Evolutionary conservation across 2,113 vertebrate species (phyloP).

Genomic region (Nycticryphes semicollaris): DNA sequence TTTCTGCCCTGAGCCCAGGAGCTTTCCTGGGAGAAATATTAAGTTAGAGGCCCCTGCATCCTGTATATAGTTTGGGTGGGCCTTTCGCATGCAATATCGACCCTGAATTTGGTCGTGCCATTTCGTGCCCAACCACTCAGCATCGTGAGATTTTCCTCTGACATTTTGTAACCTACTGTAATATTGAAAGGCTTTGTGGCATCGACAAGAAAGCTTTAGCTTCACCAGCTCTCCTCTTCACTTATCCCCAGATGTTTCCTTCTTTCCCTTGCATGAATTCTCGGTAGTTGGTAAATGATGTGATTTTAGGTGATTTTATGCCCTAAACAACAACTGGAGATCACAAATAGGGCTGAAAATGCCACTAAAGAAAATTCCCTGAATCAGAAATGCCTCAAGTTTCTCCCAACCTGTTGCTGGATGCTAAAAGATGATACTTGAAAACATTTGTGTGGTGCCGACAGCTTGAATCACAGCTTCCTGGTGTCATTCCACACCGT

Average conservation of each 20-base stretch:
- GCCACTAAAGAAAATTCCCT: background rate
- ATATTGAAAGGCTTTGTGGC: background rate
- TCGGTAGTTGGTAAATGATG: background rate
- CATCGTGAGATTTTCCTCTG: background rate
- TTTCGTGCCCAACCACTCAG: background rate
- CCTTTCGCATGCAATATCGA: background rate
- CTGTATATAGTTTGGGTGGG: no score
- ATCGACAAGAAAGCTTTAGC: background rate
- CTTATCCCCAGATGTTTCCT: background rate
- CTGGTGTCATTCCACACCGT: background rate
- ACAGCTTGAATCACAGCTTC: rapidly evolving
- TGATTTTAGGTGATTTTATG: background rate
- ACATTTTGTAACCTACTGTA: background rate
- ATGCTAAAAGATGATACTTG: background rate
- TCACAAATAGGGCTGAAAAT: background rate
- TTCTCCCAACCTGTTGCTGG: background rate
- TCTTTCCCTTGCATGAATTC: background rate
- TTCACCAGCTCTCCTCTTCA: background rate
- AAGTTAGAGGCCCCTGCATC: background rate
- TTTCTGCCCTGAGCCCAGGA: background rate
- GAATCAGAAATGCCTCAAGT: background rate
- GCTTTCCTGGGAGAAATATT: background rate
- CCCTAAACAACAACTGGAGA: background rate
- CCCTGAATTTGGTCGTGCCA: background rate
- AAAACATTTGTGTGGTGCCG: background rate